These are phyloP conservation scores for Halocaridina rubra DNA, from an alignment of 2,888 invertebrate species.

Conservation along the genomic window DNA sequence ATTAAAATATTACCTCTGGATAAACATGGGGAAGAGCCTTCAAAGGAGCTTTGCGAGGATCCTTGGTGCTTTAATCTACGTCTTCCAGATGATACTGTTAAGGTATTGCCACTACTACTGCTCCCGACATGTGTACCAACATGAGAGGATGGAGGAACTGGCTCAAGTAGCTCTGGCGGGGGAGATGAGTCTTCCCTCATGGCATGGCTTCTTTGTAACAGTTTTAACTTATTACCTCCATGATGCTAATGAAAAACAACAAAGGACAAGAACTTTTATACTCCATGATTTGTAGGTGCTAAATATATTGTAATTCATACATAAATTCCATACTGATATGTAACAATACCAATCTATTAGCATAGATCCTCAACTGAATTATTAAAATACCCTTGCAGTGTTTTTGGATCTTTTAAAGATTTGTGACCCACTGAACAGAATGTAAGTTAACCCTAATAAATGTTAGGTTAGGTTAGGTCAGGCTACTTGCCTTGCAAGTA, in stretches of 20 bases:
- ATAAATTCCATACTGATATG: too few relatives aligned
- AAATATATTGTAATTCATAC: too few relatives aligned
- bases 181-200: constrained; percentile 83
- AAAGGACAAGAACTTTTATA: background rate
- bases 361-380: too few relatives aligned
- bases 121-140: background rate
- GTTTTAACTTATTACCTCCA: constrained; percentile 64
- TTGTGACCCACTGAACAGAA: too few relatives aligned
- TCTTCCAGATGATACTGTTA: constrained; percentile 53
- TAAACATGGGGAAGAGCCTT: constrained; percentile 64
- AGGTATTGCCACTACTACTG: constrained; percentile 50
- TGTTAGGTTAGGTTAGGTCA: too few relatives aligned
- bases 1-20: constrained; percentile 63
- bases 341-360: too few relatives aligned
- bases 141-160: constrained; percentile 29
- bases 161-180: constrained; percentile 66
- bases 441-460: too few relatives aligned
- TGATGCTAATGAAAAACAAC: constrained; percentile 67
- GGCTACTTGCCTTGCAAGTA: too few relatives aligned
- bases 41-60: constrained; percentile 62
- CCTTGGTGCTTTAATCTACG: constrained; percentile 59
- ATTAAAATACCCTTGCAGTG: too few relatives aligned
- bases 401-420: too few relatives aligned
- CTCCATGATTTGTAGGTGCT: too few relatives aligned
- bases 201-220: constrained; percentile 87